phyloP scores from a whole-genome alignment of 2,888 invertebrate species.

The Cheilosia scutellata region DNA sequence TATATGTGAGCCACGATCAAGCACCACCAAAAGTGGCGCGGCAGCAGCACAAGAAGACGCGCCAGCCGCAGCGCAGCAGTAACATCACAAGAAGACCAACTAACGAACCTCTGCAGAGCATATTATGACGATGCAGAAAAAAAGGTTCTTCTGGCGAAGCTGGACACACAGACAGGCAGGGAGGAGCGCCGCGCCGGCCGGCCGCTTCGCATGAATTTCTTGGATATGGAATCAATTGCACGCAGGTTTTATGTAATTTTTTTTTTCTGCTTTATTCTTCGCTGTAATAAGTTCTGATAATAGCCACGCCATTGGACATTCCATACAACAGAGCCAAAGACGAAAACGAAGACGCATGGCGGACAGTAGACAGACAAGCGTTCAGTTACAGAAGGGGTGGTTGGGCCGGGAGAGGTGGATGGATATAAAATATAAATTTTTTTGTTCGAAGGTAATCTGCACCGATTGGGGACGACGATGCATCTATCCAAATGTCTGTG shows the following conservation, averaged over 20 bases:
- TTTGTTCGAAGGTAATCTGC: constrained; percentile 61
- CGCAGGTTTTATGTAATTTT: constrained; percentile 52
- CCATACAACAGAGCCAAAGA: constrained; percentile 7
- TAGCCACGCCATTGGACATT: constrained; percentile 51
- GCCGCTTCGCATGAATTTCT: constrained; percentile 29
- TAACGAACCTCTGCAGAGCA: constrained; percentile 46
- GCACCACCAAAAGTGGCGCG: constrained; percentile 28
- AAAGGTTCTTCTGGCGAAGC: constrained; percentile 37
- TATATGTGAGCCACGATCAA: constrained; percentile 62
- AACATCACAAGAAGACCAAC: constrained; percentile 56
- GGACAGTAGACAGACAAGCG: constrained; percentile 71
- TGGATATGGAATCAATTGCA: constrained; percentile 69
- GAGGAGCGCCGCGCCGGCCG: constrained; percentile 11
- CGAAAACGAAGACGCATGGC: constrained; percentile 50
- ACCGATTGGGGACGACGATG: constrained; percentile 59
- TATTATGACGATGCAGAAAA: constrained; percentile 44
- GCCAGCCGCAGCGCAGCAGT: neutral
- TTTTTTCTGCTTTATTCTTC: constrained; percentile 31
- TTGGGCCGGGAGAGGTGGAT: constrained; percentile 44
- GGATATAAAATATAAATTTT: constrained; percentile 14
- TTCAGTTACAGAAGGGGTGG: constrained; percentile 68
- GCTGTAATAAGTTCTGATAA: constrained; percentile 73
- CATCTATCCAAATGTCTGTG: constrained; percentile 73
- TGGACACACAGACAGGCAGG: constrained; percentile 48
- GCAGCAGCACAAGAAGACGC: constrained; percentile 18